Evolutionary conservation across 1,140 invertebrate species (phyloP).

Genomic region (Achroia grisella): DNA sequence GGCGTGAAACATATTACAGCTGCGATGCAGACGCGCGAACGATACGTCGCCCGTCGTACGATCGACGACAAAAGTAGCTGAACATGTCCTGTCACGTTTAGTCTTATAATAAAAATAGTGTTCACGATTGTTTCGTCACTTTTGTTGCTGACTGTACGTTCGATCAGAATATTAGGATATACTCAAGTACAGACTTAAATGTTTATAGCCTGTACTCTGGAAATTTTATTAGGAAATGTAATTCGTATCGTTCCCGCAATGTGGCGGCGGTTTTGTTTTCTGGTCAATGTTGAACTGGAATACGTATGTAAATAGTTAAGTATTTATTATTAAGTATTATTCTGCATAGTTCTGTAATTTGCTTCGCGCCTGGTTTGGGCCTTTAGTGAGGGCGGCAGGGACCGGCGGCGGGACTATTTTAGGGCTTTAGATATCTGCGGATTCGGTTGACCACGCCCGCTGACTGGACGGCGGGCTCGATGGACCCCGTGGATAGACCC

Average conservation of each 20-base stretch:
- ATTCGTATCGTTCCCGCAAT: background rate
- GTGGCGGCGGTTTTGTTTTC: constrained; percentile 5
- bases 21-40: constrained; percentile 15
- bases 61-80: too few relatives aligned
- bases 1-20: constrained; percentile 67
- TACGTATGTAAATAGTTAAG: constrained; percentile 52
- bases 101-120: background rate
- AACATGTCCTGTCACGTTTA: too few relatives aligned
- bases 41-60: background rate
- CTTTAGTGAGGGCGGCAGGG: constrained; percentile 6
- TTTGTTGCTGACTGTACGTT: background rate
- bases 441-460: too few relatives aligned
- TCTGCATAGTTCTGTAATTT: constrained; percentile 56
- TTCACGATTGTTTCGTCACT: background rate
- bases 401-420: too few relatives aligned
- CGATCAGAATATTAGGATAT: background rate
- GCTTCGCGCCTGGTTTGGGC: constrained; percentile 47
- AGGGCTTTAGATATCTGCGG: too few relatives aligned
- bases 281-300: constrained; percentile 13
- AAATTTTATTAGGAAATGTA: constrained; percentile 8
- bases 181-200: background rate
- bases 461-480: too few relatives aligned
- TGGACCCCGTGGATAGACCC: background rate
- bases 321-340: constrained; percentile 64
- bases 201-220: background rate